Percentiles rank a stretch among this genome's conserved stretches.
phyloP scores from a whole-genome alignment of 2,888 invertebrate genomes.

The Dermolepida albohirtum region DNA sequence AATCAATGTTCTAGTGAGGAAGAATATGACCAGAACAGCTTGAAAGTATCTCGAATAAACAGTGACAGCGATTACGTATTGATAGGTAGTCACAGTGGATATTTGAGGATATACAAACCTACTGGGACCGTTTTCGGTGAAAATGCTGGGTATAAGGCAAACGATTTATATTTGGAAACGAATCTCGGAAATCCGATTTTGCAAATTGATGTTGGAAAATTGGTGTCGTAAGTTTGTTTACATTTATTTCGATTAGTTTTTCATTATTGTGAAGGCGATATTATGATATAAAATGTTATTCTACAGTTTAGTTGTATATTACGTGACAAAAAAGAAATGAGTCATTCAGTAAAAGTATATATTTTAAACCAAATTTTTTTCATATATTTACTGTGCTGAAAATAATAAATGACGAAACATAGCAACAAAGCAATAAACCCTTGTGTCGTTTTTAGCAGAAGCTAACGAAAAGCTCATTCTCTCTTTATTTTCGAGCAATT shows the following conservation, averaged over 20 bases:
- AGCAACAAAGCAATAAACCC: no score
- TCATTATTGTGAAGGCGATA: no score
- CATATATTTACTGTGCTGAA: no score
- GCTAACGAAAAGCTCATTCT: no score
- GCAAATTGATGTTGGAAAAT: slow-evolving; percentile 84
- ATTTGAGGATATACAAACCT: slow-evolving; percentile 81
- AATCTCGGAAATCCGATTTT: slow-evolving; percentile 80
- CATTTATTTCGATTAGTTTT: background rate
- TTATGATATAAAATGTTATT: no score
- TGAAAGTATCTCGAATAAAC: slow-evolving; percentile 67
- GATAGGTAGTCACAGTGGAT: slow-evolving; percentile 84
- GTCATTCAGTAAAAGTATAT: no score
- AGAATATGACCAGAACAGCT: slow-evolving; percentile 67
- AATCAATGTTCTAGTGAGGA: slow-evolving; percentile 74
- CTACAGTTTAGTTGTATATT: no score
- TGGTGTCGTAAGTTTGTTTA: slow-evolving; percentile 80
- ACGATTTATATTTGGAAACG: slow-evolving; percentile 82
- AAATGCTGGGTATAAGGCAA: slow-evolving; percentile 67
- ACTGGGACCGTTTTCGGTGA: slow-evolving; percentile 64
- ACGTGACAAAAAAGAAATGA: no score
- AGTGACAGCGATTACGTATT: slow-evolving; percentile 79
- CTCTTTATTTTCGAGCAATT: no score
- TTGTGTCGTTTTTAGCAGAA: no score
- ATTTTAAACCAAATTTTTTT: no score
- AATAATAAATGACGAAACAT: no score